Base-by-base conservation (phyloP, 2,888 invertebrate species). In the Junonia oenone region DNA sequence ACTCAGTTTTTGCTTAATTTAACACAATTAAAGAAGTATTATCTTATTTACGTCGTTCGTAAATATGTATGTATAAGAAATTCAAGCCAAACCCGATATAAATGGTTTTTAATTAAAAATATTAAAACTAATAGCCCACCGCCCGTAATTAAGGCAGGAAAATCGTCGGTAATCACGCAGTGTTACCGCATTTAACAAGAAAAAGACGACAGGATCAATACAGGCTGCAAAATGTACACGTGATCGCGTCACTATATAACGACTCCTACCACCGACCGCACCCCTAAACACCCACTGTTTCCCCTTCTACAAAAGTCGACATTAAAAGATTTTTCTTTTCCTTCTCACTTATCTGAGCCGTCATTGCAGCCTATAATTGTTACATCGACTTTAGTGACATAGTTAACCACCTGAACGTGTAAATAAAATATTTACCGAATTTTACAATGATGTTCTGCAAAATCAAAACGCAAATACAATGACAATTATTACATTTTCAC, bases 171-270 rank as follows among this genome's bases (percentile, higher is more conserved):
- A 75, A 78, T 76, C 75, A 78, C 73, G 77, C 73, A 78, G 76
- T 72, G 73, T 65, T 66, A 66, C 71, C 73, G 72, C 73, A 77
- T 74, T 77, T 76, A 76, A 75, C 74, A 78, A 79, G 78, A 82
- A 81, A 78, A 81, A 81, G 78, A 77, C 83, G 85, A 78, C 77
- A 75, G 77, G 80, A 88, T 89, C 89, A 88, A 88, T 89, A 89
- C 86, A 76, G 73, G 81, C 87, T 87, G 87, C 88, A 89, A 89
- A 89, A 87, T 86, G 83, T 87, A 88, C 87, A 89, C 88, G 87
- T 88, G 86, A 87, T 88, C 88, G 83, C 83, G 84, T 84, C 85
- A 88, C 89, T 88, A 87, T 84, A 86, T 84, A 88, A 83, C 86
- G 82, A 82, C 84, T 79, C 84, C 81, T 76, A 76, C 81, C 80